Evolutionary conservation across 1,140 invertebrate genomes (phyloP), one percentile per base, ranked within the genome.

Genomic region (Drosophila micromelanica): DNA sequence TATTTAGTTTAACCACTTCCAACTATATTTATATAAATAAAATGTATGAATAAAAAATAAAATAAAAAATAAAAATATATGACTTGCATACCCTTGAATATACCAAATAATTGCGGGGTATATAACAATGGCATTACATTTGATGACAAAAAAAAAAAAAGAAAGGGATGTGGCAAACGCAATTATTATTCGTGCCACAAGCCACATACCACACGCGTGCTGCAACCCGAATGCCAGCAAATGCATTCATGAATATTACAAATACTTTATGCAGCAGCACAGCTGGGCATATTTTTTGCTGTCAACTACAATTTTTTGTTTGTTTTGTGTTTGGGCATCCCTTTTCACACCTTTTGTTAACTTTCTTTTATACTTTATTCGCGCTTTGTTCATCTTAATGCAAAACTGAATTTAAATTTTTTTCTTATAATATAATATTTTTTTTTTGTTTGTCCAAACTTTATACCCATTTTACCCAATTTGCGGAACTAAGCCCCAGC

Each of bases 341-440:
- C 11, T 38, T 45, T n/a, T 17, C 27, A 37, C 27, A 56, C 37
- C 8, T 43, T 32, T 38, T 27, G 6, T 8, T 12, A 49, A 27
- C 35, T 13, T 42, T 43, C n/a, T 35, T 27, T 20, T 4, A 1
- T 20, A 46, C 43, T n/a, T 49, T 51, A 13, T 51, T 15, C n/a
- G 4, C n/a, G 35, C 27, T 32, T 51, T 7, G 46, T 51, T 57
- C 38, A 32, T 17, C 35, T 73, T 60, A 67, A 73, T 56, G 56
- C 56, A 37, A 78, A 80, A 80, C 70, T 78, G 71, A 78, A 78
- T 80, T 75, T 63, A 61, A 62, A 46, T 49, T 62, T 55, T 65
- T 17, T 11, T 45, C 9, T 5, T n/a, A 2, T 7, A n/a, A n/a
- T 11, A 12, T 13, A 46, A 13, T 38, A 9, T 27, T 15, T 17